Base-by-base conservation (phyloP, 1,140 invertebrate species). In the Eciton burchellii region DNA sequence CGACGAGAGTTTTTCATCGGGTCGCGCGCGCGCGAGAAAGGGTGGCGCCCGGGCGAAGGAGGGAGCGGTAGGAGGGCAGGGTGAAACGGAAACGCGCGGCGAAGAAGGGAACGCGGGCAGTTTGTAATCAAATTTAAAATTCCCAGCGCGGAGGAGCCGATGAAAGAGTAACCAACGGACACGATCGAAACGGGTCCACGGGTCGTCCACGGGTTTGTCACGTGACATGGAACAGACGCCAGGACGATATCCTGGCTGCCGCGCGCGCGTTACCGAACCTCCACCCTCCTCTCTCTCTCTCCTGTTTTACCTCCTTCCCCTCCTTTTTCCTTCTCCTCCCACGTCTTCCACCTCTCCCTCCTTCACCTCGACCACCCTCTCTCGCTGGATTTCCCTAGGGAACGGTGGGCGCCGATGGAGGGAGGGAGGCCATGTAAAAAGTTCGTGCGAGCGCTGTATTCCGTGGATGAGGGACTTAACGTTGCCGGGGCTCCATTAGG, bases 91-190 rank as follows among this genome's bases (percentile, higher is more conserved):
- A 77, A 43, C 62, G 29, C 43, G 8, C 2, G 8, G 45, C 14
- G 45, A 29, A 29, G 14, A 52, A 8, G 16, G 45, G 24, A 26
- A 24, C 3, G 43, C 84, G 81, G 84, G 62, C 65, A 68, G 84
- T 82, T 82, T 87, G 87, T 93, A 92, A 93, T 93, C 91, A 92
- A 93, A 92, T 93, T 89, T 88, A 91, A 92, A 92, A 92, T 92
- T 92, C 90, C 89, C 92, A 88, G 82, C 87, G 90, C 90, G 90
- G 90, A 91, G 85, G 88, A 91, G 85, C 88, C 91, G 87, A 92
- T 92, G 91, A 92, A 93, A 93, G 91, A 93, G 91, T 93, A 92
- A 92, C 91, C 91, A 88, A 90, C 88, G 84, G 87, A 90, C 86
- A 82, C 89, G 88, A 92, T 92, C 88, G 90, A 91, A 92, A 91